Evolutionary conservation across 2,797 vertebrate genomes (phyloP).

Genomic region (Cryptoprocta ferox): DNA sequence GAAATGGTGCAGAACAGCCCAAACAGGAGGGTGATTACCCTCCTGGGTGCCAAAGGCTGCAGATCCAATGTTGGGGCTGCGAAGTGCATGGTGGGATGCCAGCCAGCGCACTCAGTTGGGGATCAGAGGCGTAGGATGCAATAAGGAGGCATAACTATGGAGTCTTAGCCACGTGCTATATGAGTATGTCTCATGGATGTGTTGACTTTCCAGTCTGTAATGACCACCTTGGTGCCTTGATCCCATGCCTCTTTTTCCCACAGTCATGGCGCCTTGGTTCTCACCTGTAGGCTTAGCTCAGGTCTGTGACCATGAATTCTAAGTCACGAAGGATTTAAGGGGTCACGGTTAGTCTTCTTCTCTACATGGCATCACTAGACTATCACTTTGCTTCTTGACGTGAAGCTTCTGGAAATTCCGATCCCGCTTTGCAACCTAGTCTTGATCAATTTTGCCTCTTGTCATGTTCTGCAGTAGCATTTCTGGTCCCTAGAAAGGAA

Average conservation of each 20-base stretch:
- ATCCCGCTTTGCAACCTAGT: not conserved
- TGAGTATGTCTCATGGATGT: not conserved
- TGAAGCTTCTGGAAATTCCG: not conserved
- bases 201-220: not conserved
- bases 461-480: not conserved
- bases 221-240: not conserved
- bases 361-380: not conserved
- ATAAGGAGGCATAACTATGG: not conserved
- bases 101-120: not conserved
- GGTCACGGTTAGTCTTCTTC: not conserved
- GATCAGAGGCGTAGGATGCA: not conserved
- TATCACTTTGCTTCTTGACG: not conserved
- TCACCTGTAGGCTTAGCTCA: not conserved
- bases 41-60: not conserved
- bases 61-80: not conserved
- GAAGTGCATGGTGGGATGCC: not conserved
- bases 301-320: not conserved
- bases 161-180: not conserved
- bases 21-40: not conserved
- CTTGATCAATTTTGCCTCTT: not conserved
- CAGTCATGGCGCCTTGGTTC: not conserved
- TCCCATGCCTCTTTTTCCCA: too few species aligned
- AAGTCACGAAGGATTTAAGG: not conserved
- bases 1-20: slow-evolving; percentile 32
- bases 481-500: not conserved